Base-by-base conservation (phyloP, 2,113 vertebrate species). In the Maccullochella peelii region DNA sequence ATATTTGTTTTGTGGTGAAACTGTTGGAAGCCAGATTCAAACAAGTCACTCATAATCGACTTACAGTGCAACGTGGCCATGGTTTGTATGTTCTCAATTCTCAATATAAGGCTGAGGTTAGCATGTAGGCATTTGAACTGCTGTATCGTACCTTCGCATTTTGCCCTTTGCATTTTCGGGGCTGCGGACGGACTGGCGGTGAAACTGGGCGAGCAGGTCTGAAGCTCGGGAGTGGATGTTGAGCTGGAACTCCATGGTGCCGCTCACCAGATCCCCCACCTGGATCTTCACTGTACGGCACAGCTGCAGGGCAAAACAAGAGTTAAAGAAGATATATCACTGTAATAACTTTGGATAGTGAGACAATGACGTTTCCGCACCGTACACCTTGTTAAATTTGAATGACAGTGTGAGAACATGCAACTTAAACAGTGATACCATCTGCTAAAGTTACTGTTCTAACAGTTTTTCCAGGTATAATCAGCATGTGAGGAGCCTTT, bases 221-320 rank as follows among this genome's bases (percentile, higher is more conserved):
- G 95, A 94, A 5, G 95, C 96, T 69, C 90, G 92, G 8, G 95
- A 97, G 65, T 92, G 93, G 14, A 93, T 85, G 61, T 94, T 95
- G 89, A 97, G 88, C 61, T 92, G 94, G 69, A 96, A 95, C 83
- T 96, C 95, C 80, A 98, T 93, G 0, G 95, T 94, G 70, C 95
- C 93, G 82, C 93, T 96, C 84, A 94, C 67, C 11, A 94, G 89
- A 9, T 96, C 94, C 0, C 94, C 94, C 0, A 95, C 89, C 0
- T 97, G 95, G 85, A 97, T 91, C 91, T 97, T 97, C 68, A 97
- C 96, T 3, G 90, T 90, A 62, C 96, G 96, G 86, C 92, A 95
- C 27, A 91, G 93, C 96, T 97, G 88, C 65, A 70, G 23, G 58
- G 62, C 27, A 30, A 61, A 20, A 15, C 9, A 12, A 33, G 2